A percentile compares a stretch with the other conserved stretches of the same genome.
Evolutionary conservation across 2,113 vertebrate species (phyloP).

Genomic region (Asarcornis scutulata): DNA sequence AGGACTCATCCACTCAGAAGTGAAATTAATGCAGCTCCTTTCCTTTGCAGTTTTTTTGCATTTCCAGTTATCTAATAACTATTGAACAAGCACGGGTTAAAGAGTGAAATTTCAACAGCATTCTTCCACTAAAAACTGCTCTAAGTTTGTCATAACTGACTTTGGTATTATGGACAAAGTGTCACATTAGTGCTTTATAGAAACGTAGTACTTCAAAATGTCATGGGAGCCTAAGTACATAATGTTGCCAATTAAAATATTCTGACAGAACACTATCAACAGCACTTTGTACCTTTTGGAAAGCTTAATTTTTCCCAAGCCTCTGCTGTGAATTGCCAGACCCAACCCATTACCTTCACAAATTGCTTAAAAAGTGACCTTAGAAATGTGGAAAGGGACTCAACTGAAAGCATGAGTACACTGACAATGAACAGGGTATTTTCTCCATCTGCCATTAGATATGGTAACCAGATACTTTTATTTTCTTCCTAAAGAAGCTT

Average conservation of each 20-base stretch:
- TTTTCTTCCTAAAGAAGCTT: neutral
- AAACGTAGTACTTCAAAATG: neutral
- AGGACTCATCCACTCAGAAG: neutral
- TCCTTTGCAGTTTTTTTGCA: neutral
- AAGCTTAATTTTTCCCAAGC: neutral
- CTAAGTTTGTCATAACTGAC: neutral
- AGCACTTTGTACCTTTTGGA: neutral
- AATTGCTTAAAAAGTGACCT: neutral
- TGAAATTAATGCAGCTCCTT: neutral
- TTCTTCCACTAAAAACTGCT: neutral
- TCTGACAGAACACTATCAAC: neutral
- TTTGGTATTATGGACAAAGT: neutral
- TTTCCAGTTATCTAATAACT: neutral
- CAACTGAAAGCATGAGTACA: neutral
- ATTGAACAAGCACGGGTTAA: neutral
- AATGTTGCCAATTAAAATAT: neutral
- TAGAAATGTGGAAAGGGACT: neutral
- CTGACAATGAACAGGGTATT: neutral
- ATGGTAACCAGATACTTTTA: neutral
- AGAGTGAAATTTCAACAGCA: neutral
- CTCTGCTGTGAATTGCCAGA: neutral
- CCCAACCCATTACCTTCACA: neutral
- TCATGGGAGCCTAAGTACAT: fast-evolving
- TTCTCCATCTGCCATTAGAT: neutral
- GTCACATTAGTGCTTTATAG: neutral